Conservation (phyloP, 1,140 invertebrate species). For the Saccostrea cuccullata region DNA sequence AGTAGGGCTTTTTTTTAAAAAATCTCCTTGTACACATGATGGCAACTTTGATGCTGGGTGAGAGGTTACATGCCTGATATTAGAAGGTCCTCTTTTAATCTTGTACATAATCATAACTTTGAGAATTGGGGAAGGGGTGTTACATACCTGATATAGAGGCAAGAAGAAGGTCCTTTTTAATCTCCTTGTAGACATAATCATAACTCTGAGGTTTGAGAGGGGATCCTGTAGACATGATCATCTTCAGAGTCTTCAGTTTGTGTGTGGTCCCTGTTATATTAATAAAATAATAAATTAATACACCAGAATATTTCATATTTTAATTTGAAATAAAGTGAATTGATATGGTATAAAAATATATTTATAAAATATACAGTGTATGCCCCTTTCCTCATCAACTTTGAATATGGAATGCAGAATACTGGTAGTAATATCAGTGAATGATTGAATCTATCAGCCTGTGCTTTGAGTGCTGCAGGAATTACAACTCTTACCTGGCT, state of each 20-base stretch:
- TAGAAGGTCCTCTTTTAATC: conserved; percentile 81
- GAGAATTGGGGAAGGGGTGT: conserved; percentile 56
- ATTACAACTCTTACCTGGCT: conserved; percentile 71
- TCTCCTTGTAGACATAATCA: conserved; percentile 82
- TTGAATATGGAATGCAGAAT: no score
- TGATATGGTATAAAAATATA: no score
- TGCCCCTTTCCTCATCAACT: no score
- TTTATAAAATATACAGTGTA: no score
- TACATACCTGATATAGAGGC: conserved; percentile 81
- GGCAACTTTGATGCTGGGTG: conserved; percentile 80
- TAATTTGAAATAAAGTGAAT: no score
- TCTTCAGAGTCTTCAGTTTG: conserved; percentile 78
- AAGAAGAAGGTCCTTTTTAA: conserved; percentile 82
- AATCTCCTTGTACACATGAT: conserved; percentile 82
- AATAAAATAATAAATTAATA: background rate
- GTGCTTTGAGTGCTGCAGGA: no score
- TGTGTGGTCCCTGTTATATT: conserved; percentile 75
- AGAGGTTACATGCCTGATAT: conserved; percentile 80
- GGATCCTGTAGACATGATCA: conserved; percentile 82
- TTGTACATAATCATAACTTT: conserved; percentile 82
- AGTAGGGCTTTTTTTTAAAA: conserved; percentile 78
- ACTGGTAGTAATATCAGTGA: no score
- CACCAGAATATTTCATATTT: no score
- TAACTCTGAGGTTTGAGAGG: conserved; percentile 81
- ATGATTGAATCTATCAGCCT: no score